Evolutionary conservation across 2,797 vertebrate genomes (phyloP).

Genomic region (Clarias pachynema): DNA sequence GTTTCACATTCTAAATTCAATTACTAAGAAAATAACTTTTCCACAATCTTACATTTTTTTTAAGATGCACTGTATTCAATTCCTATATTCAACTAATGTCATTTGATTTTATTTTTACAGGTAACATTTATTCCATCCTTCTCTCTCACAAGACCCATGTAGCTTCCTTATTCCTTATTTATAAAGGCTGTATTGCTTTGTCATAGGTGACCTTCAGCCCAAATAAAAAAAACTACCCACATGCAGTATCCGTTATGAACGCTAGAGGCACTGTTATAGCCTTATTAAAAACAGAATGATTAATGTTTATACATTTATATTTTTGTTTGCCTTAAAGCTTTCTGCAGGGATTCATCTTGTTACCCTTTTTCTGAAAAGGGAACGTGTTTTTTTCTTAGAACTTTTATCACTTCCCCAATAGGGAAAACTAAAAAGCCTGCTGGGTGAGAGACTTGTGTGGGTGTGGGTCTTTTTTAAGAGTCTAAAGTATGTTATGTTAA

Average conservation of each 20-base stretch:
- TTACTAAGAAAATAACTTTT: too few relatives aligned
- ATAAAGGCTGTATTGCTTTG: conserved; percentile 11
- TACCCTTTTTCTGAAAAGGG: not conserved
- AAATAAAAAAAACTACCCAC: not conserved
- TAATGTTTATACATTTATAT: too few relatives aligned
- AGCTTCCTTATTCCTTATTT: not conserved
- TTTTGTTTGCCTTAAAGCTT: not conserved
- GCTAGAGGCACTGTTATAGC: not conserved
- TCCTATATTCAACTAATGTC: not conserved
- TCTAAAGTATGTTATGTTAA: not conserved
- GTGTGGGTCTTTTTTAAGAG: not conserved
- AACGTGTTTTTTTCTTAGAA: not conserved
- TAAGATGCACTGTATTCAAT: not conserved
- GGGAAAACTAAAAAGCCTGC: not conserved
- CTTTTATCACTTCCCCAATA: not conserved
- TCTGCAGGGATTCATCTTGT: not conserved
- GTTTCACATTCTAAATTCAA: too few relatives aligned
- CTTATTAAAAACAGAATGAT: not conserved
- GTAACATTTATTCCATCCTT: not conserved
- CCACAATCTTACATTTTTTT: too few relatives aligned
- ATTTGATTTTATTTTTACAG: not conserved
- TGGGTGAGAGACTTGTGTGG: too few relatives aligned
- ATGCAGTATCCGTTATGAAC: not conserved
- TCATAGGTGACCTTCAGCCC: not conserved
- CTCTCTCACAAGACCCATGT: not conserved